Percentiles rank a stretch among this genome's conserved stretches.
Conservation (phyloP, 2,797 vertebrate species). For the Tadarida brasiliensis region DNA sequence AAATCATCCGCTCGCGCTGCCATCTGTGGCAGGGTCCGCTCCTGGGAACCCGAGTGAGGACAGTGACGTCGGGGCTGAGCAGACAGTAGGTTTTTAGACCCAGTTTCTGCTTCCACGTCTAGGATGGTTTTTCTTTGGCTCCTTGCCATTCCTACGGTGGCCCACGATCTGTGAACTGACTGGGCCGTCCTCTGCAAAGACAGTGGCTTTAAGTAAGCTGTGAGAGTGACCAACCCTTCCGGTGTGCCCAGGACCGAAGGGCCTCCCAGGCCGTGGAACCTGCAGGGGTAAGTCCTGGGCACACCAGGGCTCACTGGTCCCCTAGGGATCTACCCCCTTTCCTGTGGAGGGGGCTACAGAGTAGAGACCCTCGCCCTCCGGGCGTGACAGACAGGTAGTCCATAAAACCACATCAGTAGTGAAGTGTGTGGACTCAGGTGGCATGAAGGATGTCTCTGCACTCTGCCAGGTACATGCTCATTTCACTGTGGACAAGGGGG, state of each 20-base stretch:
- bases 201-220: not conserved
- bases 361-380: not conserved
- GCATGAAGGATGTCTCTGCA: fast-evolving
- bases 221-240: not conserved
- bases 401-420: no score
- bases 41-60: not conserved
- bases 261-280: not conserved
- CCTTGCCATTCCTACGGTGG: not conserved
- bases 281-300: not conserved
- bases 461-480: not conserved
- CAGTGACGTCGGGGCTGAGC: not conserved
- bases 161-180: not conserved
- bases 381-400: no score
- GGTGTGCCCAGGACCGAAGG: not conserved
- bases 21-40: not conserved
- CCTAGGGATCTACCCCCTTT: not conserved
- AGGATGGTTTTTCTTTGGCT: not conserved
- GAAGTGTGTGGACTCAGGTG: not conserved
- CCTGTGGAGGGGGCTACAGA: not conserved
- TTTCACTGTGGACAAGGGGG: not conserved
- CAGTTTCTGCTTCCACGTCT: not conserved
- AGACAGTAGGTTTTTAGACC: not conserved
- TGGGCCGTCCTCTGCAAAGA: not conserved
- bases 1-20: not conserved
- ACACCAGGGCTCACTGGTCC: not conserved